phyloP scores from a whole-genome alignment of 2,113 vertebrate species.

The Cyanoliseus patagonus region DNA sequence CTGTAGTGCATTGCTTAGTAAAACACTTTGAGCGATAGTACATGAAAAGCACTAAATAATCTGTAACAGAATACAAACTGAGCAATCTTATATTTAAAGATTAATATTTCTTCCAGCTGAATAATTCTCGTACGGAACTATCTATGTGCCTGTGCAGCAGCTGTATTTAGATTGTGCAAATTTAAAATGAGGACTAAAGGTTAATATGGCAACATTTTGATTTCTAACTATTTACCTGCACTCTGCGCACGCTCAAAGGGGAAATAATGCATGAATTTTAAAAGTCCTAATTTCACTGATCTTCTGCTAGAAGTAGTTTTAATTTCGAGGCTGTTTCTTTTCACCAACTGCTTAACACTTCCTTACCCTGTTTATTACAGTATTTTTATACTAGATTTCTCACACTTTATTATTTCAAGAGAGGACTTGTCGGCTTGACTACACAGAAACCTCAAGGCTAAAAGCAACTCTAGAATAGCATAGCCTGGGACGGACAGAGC shows the following conservation, averaged over 20 bases:
- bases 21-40: constrained; percentile 57
- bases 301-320: background rate
- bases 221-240: constrained; percentile 24
- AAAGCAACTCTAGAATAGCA: background rate
- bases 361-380: background rate
- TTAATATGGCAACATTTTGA: background rate
- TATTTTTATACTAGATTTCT: background rate
- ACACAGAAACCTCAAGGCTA: background rate
- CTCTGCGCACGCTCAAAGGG: background rate
- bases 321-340: fast-evolving
- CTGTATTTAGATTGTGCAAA: background rate
- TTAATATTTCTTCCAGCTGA: constrained; percentile 57
- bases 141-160: background rate
- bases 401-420: background rate
- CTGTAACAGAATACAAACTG: background rate
- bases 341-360: background rate
- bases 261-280: background rate
- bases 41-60: constrained; percentile 62
- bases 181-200: constrained; percentile 20
- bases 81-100: constrained; percentile 65
- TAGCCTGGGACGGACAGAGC: background rate
- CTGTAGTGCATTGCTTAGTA: constrained; percentile 53
- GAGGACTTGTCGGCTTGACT: background rate
- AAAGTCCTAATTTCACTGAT: background rate
- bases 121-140: constrained; percentile 6